Base-by-base conservation (phyloP, 1,140 invertebrate genomes). In the Dufourea novaeangliae region DNA sequence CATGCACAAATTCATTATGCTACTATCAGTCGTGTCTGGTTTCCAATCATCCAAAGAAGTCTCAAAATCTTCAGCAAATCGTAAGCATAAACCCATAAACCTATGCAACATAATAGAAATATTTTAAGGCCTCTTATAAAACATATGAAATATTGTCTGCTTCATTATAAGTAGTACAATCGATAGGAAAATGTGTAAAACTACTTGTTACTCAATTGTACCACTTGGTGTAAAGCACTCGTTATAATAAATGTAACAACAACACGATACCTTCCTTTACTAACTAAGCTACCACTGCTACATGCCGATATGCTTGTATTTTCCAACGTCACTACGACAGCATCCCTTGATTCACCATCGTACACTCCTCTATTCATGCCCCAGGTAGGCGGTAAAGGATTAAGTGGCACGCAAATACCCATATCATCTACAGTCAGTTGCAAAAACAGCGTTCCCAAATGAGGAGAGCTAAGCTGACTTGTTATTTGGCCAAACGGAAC, bases 31-130 rank as follows among this genome's bases (percentile, higher is more conserved):
- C 86, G 95, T 95, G 87, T 97, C 96, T 8, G 98, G 98, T 91
- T 99, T 99, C 98, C 98, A 99, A 90, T 99, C 98, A 90, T 99
- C 98, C 81, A 98, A 93, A 41, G 97, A 98, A 0, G 97, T 97
- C 91, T 99, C 98, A 93, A 99, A 99, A 88, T 99, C 98, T 88
- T 98, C 97, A 1, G 98, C 97, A 94, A 99, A 99, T 50, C 98
- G 94, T 78, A 99, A 93, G 88, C 98, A 99, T 14, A 99, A 93
- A 6, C 97, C 97, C 80, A 95, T 94, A 90, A 98, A 97, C 95
- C 97, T 80, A 95, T 63, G 57, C 2, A 56, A 81, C 27, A 22
- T 27, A 50, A 54, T 64, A 39, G 37, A 14, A 50, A 62, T 37
- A 62, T 67, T 41, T 46, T 70, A 59, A 68, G 39, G 37, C 22